These are phyloP conservation scores for Macrosteles quadrilineatus DNA, from an alignment of 1,140 invertebrate species.

Conservation along the genomic window DNA sequence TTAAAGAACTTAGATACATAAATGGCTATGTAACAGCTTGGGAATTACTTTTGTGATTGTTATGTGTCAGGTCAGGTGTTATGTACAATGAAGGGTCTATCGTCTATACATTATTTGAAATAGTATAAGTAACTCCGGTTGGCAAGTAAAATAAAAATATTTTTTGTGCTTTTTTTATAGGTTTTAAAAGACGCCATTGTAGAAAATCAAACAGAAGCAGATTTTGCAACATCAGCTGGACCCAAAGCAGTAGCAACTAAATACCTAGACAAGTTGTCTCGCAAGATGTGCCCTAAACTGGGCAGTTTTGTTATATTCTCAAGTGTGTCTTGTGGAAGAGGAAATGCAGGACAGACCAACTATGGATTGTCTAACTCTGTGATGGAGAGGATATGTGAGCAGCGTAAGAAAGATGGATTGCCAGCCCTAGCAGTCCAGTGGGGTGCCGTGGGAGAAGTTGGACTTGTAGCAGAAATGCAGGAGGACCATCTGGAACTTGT, in stretches of 20 bases:
- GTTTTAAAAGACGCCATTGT: slow-evolving; percentile 62
- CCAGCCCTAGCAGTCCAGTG: slow-evolving; percentile 70
- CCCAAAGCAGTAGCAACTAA: slow-evolving; percentile 64
- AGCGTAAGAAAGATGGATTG: slow-evolving; percentile 57
- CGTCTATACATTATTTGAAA: no score
- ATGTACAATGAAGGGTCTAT: no score
- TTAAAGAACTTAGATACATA: no score
- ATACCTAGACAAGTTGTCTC: slow-evolving; percentile 60
- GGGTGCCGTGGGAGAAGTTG: slow-evolving; percentile 70
- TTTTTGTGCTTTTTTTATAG: no score
- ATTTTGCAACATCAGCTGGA: slow-evolving; percentile 56
- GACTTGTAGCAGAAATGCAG: slow-evolving; percentile 77
- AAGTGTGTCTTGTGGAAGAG: slow-evolving; percentile 83
- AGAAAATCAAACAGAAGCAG: slow-evolving; percentile 61
- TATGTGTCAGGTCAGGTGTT: no score
- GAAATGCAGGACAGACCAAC: slow-evolving; percentile 87
- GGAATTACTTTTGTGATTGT: no score
- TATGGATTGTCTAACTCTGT: slow-evolving; percentile 78
- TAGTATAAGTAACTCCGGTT: no score
- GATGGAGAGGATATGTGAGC: slow-evolving; percentile 72
- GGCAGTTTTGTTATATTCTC: slow-evolving; percentile 78
- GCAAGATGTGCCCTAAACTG: slow-evolving; percentile 58
- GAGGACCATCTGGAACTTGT: slow-evolving; percentile 75
- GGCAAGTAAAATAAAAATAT: no score
- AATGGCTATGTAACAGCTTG: no score